Evolutionary conservation across 1,140 invertebrate genomes (phyloP).

Genomic region (Drosophila seguyi): DNA sequence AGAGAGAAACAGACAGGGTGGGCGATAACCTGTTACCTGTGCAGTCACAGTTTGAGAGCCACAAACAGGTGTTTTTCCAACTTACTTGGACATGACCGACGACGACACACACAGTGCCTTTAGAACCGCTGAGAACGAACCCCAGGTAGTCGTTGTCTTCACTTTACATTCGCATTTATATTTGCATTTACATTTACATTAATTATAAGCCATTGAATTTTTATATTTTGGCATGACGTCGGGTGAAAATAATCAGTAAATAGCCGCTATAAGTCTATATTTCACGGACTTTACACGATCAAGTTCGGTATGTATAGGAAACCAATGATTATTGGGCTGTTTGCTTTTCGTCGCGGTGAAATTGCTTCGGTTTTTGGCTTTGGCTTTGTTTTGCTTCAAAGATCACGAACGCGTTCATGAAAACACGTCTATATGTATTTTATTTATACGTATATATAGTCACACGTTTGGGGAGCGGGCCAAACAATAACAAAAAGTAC

Average conservation of each 20-base stretch:
- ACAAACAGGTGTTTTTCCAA: conserved; percentile 58
- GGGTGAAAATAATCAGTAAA: conserved; percentile 38
- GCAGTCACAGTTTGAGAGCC: conserved; percentile 35
- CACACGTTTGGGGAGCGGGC: conserved; percentile 43
- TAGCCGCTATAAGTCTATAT: conserved; percentile 3
- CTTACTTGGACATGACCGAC: conserved; percentile 68
- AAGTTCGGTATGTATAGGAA: conserved; percentile 31
- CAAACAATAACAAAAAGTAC: conserved; percentile 74
- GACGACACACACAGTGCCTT: conserved; percentile 38
- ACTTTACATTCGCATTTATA: conserved; percentile 64
- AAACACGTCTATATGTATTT: conserved; percentile 46
- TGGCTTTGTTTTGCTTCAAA: conserved; percentile 82
- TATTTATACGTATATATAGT: conserved; percentile 23
- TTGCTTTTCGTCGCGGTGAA: conserved; percentile 63
- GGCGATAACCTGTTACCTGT: conserved; percentile 40
- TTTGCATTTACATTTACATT: conserved; percentile 64
- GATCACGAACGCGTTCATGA: conserved; percentile 83
- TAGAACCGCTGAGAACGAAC: conserved; percentile 60
- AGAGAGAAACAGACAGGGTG: neutral
- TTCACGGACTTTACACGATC: conserved; percentile 26
- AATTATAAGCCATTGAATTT: conserved; percentile 62
- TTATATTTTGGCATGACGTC: conserved; percentile 71
- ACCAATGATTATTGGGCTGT: conserved; percentile 38
- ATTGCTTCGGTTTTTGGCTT: conserved; percentile 50
- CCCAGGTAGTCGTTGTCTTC: conserved; percentile 36